These are phyloP conservation scores for Chaetops frenatus DNA, from an alignment of 2,113 vertebrate genomes.

Conservation along the genomic window DNA sequence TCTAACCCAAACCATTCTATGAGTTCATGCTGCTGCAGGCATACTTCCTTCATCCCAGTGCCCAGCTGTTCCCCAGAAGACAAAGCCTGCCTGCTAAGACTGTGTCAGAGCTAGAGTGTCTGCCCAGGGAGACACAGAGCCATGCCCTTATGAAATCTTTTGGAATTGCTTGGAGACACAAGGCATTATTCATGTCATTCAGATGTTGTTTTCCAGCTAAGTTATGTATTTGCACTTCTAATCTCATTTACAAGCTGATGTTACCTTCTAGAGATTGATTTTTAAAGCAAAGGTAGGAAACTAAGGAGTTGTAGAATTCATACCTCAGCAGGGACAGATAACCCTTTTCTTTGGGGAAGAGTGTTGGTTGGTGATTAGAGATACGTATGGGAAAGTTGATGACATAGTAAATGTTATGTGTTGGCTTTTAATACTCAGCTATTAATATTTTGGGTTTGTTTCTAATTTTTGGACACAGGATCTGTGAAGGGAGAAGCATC, in stretches of 20 bases:
- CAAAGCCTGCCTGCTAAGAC: not conserved
- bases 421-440: not conserved
- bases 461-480: conserved; percentile 74
- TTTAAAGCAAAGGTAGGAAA: not conserved
- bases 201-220: not conserved
- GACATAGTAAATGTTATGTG: not conserved
- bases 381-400: not conserved
- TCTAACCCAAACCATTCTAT: not conserved
- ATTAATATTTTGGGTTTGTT: not conserved
- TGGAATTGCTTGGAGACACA: not conserved
- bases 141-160: not conserved
- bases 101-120: not conserved
- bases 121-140: not conserved
- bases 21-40: too few relatives aligned
- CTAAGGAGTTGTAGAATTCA: not conserved
- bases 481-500: conserved; percentile 94
- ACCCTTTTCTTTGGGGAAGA: not conserved
- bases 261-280: not conserved
- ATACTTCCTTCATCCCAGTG: not conserved
- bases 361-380: not conserved
- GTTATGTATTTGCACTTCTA: not conserved
- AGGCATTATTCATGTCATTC: not conserved
- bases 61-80: not conserved
- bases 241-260: not conserved
- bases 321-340: not conserved